These are phyloP conservation scores for Peromyscus aztecus DNA, from an alignment of 2,797 vertebrate genomes.

Conservation along the genomic window DNA sequence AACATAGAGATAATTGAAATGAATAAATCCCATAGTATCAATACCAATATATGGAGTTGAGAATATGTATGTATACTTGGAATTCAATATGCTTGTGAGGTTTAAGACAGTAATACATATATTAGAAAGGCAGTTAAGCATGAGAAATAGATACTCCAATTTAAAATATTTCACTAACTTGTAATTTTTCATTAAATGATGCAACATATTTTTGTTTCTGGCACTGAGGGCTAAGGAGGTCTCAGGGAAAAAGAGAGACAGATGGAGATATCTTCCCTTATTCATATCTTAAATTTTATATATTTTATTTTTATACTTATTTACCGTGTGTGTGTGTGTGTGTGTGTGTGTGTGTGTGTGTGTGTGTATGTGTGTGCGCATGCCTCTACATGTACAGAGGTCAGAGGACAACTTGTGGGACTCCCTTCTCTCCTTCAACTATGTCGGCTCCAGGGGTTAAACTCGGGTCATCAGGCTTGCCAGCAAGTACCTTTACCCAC, in stretches of 20 bases:
- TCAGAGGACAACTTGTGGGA: not conserved
- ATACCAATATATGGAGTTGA: not conserved
- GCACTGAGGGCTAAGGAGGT: not conserved
- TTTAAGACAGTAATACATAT: slow-evolving; percentile 24
- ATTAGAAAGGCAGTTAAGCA: slow-evolving; percentile 54
- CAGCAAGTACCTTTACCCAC: not conserved
- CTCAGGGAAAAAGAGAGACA: not conserved
- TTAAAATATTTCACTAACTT: slow-evolving; percentile 43
- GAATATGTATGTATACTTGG: not conserved
- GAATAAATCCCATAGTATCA: not conserved
- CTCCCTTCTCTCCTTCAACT: not conserved
- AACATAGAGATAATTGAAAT: slow-evolving; percentile 22
- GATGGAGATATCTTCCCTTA: not conserved
- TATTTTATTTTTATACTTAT: not conserved
- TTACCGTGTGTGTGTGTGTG: not conserved
- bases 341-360: not conserved
- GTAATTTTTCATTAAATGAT: slow-evolving; percentile 30
- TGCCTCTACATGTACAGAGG: not conserved
- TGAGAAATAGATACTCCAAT: not conserved
- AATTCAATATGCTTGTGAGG: slow-evolving; percentile 29
- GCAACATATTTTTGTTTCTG: not conserved
- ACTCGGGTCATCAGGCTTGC: not conserved
- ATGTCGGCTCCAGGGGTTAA: not conserved
- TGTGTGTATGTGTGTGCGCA: not conserved
- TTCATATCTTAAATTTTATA: not conserved